Percentiles rank a stretch among this genome's conserved stretches.
phyloP scores from a whole-genome alignment of 1,140 invertebrate species.

The Drosophila auraria region DNA sequence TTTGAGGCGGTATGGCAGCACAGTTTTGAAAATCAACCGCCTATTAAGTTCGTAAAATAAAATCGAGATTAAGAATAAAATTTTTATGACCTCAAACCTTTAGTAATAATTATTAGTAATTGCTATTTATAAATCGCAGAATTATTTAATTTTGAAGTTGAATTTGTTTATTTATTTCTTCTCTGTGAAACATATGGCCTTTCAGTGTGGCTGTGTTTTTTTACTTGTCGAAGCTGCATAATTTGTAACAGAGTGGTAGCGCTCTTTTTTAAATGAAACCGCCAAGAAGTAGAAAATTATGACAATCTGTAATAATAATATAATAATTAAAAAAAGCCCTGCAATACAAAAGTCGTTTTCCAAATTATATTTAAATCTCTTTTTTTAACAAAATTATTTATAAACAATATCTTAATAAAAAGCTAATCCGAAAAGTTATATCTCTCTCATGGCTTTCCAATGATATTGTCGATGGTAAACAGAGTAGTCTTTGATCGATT shows the following conservation, averaged over 20 bases:
- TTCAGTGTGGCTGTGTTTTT: neutral
- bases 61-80: neutral
- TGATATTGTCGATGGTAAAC: constrained; percentile 74
- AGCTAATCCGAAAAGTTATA: neutral
- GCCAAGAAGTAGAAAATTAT: neutral
- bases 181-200: neutral
- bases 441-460: constrained; percentile 56
- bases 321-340: no score
- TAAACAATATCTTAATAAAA: neutral
- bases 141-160: no score
- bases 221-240: no score
- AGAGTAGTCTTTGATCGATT: constrained; percentile 66
- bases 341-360: neutral
- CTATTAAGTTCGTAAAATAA: neutral
- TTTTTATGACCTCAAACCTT: no score
- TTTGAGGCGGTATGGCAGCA: neutral
- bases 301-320: no score
- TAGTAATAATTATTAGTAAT: accelerated
- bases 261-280: neutral
- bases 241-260: neutral
- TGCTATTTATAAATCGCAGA: no score
- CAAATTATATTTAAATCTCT: neutral
- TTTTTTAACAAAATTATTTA: constrained; percentile 3
- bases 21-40: neutral
- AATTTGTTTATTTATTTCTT: neutral